These are phyloP conservation scores for Orgyia antiqua DNA, from an alignment of 2,888 invertebrate species.

Conservation along the genomic window DNA sequence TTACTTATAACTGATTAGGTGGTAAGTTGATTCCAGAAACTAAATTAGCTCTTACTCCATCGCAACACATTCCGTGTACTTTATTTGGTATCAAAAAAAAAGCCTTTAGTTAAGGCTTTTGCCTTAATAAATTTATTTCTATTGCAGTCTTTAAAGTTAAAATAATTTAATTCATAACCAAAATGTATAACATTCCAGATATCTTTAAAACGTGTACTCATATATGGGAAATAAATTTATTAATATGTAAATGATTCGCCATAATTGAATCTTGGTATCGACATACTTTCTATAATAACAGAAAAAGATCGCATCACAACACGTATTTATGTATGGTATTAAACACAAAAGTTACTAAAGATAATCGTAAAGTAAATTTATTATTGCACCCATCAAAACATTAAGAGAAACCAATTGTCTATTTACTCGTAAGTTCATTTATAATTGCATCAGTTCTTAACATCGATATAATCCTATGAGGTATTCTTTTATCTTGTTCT, in stretches of 20 bases:
- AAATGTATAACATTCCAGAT: background rate
- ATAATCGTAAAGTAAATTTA: constrained; percentile 36
- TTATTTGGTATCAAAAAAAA: no score
- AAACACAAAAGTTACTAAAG: constrained; percentile 19
- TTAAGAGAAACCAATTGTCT: constrained; percentile 34
- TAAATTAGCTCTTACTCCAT: no score
- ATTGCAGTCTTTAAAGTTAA: no score
- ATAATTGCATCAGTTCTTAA: constrained; percentile 39
- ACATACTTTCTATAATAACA: constrained; percentile 15
- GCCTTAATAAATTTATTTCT: no score
- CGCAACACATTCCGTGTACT: no score
- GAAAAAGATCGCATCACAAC: constrained; percentile 14
- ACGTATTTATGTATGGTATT: constrained; percentile 17
- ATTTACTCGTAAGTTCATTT: constrained; percentile 28
- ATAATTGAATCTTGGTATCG: constrained; percentile 18
- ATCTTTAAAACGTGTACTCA: constrained; percentile 1
- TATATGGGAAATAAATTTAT: constrained; percentile 5
- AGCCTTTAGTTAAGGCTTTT: no score
- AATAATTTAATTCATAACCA: no score
- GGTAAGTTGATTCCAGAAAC: no score
- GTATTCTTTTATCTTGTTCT: constrained; percentile 45
- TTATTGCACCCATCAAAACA: constrained; percentile 32
- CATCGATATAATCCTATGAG: constrained; percentile 43
- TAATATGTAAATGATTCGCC: constrained; percentile 15
- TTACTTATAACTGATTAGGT: no score